Conservation (phyloP, 2,797 vertebrate genomes). For the Eutrigla gurnardus region DNA sequence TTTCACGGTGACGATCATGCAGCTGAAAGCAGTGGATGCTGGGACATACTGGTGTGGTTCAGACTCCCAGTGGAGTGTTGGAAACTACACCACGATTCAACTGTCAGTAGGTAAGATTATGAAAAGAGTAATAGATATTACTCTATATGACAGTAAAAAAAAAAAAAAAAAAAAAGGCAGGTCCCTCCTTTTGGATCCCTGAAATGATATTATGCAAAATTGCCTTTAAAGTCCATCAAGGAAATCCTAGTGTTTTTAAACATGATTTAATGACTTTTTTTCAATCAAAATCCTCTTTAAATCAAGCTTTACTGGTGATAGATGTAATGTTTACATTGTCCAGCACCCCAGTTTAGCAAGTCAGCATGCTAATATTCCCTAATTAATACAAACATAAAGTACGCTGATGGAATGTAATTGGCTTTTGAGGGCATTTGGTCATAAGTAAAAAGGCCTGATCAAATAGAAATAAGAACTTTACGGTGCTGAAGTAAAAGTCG, state of each 20-base stretch:
- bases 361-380: neutral
- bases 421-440: neutral
- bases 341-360: neutral
- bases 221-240: neutral
- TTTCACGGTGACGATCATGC: conserved; percentile 54
- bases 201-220: neutral
- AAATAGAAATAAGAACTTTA: neutral
- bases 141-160: neutral
- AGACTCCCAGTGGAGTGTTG: conserved; percentile 15
- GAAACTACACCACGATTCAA: conserved; percentile 41
- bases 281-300: neutral
- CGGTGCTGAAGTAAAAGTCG: neutral
- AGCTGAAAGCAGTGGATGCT: conserved; percentile 49
- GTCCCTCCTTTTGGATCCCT: neutral
- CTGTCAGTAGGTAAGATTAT: conserved; percentile 49
- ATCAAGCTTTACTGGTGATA: neutral
- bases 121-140: neutral
- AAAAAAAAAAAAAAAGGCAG: too few species aligned
- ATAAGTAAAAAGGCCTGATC: too few species aligned
- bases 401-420: neutral
- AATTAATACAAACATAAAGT: neutral
- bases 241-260: neutral
- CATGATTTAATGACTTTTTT: neutral
- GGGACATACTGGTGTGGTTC: conserved; percentile 68
- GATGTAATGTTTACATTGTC: neutral